Evolutionary conservation across 2,888 invertebrate species (phyloP), one percentile per base, ranked within the genome.

Genomic region (Lochmaea capreae): DNA sequence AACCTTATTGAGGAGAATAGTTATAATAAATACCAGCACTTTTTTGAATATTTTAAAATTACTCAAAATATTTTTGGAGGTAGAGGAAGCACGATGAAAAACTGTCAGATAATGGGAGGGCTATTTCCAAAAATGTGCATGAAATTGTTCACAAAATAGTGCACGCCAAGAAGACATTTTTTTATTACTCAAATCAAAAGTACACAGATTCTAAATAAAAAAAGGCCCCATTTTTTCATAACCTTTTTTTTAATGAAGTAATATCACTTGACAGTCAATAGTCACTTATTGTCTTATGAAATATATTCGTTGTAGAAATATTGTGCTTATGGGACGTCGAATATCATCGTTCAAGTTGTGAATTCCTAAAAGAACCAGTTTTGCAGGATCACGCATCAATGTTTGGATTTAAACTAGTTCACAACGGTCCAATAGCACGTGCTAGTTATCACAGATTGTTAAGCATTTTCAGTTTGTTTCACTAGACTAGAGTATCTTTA

Each of bases 321-420:
- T 52, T 18, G 58, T 58, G 11, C 9, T 58, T 58, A 22, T 58
- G 11, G 26, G 11, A 58, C 58, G 58, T 72, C 59, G 75, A 72
- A 69, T 70, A 75, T 76, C 75, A 79, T 76, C 78, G 79, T 75
- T 74, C 54, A 78, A 72, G 73, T 75, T 75, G 72, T 72, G 71
- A 76, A 79, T 78, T 81, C 79, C 77, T 75, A 42, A 66, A 59
- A 65, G 58, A 77, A 80, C 81, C 79, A 77, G 81, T 81, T 81
- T 76, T 78, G 78, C 81, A 77, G 77, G 78, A 79, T 81, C 77
- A 75, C 76, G 65, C 73, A 68, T 71, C 76, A 75, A 73, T 73
- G 77, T 81, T 81, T 79, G 78, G 78, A 73, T 67, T 78, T 80
- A 79, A 79, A 80, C 80, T 80, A 79, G 79, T 80, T 78, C 76